Conservation (phyloP, 2,797 vertebrate species). For the Melopsittacus undulatus region DNA sequence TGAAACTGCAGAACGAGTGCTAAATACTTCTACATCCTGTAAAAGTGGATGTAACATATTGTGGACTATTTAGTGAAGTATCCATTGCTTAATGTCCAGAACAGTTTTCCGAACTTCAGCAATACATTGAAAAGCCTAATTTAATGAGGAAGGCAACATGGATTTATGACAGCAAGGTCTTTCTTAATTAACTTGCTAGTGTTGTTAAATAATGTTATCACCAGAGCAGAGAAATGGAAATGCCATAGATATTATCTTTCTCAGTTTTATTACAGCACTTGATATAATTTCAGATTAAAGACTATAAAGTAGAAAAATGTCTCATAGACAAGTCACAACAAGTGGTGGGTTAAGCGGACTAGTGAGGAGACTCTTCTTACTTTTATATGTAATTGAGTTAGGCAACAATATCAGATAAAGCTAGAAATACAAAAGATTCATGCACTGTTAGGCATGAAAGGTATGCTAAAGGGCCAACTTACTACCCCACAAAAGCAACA, state of each 20-base stretch:
- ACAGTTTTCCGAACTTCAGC: conserved; percentile 52
- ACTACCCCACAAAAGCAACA: conserved; percentile 36
- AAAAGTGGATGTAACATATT: conserved; percentile 1
- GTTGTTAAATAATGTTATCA: conserved; percentile 75
- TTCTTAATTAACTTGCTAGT: conserved; percentile 72
- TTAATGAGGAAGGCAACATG: conserved; percentile 60
- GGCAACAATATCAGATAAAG: conserved; percentile 62
- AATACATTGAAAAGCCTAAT: conserved; percentile 23
- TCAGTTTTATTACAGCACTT: conserved; percentile 63
- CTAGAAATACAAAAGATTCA: conserved; percentile 64
- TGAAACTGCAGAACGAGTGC: neutral
- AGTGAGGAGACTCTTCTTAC: conserved; percentile 17
- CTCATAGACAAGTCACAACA: conserved; percentile 64
- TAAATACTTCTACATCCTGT: conserved; percentile 2
- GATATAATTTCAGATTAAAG: conserved; percentile 73
- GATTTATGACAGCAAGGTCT: conserved; percentile 72
- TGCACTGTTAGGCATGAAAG: conserved; percentile 63
- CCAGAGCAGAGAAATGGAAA: conserved; percentile 64
- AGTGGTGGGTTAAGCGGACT: conserved; percentile 41
- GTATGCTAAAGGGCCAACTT: conserved; percentile 44
- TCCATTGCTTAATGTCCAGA: conserved; percentile 21
- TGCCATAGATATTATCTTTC: conserved; percentile 70
- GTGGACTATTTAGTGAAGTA: neutral
- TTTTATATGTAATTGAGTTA: conserved; percentile 49
- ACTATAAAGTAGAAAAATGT: conserved; percentile 68